Conservation (phyloP, 2,797 vertebrate species). For the Epinephelus awoara region DNA sequence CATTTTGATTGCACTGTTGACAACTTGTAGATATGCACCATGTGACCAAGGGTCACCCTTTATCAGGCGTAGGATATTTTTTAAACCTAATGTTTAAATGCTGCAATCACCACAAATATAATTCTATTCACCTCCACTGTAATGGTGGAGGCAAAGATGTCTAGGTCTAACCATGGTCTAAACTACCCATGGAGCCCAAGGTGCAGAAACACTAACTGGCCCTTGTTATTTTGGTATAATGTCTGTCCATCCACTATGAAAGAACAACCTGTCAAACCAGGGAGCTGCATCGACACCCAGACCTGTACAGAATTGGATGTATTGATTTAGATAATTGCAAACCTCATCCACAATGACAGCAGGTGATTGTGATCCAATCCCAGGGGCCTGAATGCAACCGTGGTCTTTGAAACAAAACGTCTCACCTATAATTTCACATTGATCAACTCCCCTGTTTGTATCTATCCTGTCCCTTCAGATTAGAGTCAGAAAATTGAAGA, state of each 20-base stretch:
- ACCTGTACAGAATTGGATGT: not conserved
- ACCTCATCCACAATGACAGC: conserved; percentile 9
- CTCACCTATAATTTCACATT: conserved; percentile 37
- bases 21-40: no score
- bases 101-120: no score
- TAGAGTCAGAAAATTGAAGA: conserved; percentile 15
- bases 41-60: no score
- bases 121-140: no score
- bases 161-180: no score
- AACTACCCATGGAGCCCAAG: no score
- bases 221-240: not conserved
- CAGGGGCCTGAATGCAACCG: not conserved
- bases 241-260: not conserved
- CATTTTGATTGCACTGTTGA: no score
- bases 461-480: conserved; percentile 44
- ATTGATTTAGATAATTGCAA: conserved; percentile 32
- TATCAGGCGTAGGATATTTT: no score
- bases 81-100: no score
- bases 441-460: conserved; percentile 33
- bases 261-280: not conserved
- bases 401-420: conserved; percentile 37
- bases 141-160: no score
- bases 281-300: conserved; percentile 12
- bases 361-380: conserved; percentile 3
- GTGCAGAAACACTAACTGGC: no score